Evolutionary conservation across 2,888 invertebrate species (phyloP), one percentile per base, ranked within the genome.

Genomic region (Drosophila lutescens): DNA sequence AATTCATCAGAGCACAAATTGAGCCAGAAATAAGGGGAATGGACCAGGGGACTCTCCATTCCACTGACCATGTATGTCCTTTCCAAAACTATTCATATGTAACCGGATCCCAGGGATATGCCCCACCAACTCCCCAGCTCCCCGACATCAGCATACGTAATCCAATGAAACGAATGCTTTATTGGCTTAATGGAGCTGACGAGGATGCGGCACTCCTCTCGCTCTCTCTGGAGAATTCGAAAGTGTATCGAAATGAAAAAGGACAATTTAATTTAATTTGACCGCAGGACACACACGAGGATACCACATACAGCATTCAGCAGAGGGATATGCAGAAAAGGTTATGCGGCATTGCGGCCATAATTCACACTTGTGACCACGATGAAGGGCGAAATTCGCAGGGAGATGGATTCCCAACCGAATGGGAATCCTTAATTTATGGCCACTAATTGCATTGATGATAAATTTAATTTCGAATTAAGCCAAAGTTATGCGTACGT

Each of bases 251-350:
- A 88, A 88, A 83, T 83, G 88, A 89, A 86, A 89, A 86, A 88
- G 88, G 89, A 90, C 89, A 90, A 89, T 90, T 89, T 89, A 90
- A 90, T 90, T 91, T 89, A 88, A 91, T 90, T 89, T 91, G 82
- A 77, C 78, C 71, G 71, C 72, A 71, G 44, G 57, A 47, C 54
- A 63, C 49, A 66, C 60, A 57, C 32, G 60, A 58, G 69, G 40
- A 46, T 34, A 13, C 43, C 2, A 4, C 23, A 4, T 4, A 23
- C 4, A 23, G 20, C 20, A 20, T 20, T 2, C 23, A 44, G 54
- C 34, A 32, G 30, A 30, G 8, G 50, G 55, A 58, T 62, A 69
- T 58, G 55, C 66, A 62, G 75, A 66, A 74, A 79, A 78, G 80
- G 80, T 74, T 76, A 63, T 65, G 62, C 61, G 70, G 46, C 63